Evolutionary conservation across 1,140 invertebrate species (phyloP).

Genomic region (Oppia nitens): DNA sequence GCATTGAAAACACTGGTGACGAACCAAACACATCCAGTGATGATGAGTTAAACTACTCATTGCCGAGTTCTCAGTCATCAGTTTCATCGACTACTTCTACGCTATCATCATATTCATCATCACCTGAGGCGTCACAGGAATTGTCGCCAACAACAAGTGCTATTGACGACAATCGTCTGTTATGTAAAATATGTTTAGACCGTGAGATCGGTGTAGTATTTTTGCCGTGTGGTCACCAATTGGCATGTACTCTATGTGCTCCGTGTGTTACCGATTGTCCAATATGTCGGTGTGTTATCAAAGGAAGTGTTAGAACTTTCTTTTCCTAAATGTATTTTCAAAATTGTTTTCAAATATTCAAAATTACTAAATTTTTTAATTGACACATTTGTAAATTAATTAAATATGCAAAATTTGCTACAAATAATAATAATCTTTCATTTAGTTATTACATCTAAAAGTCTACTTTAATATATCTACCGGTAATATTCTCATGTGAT

Average conservation of each 20-base stretch:
- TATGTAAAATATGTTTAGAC: constrained; percentile 86
- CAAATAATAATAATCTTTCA: too few species aligned
- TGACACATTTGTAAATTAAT: too few species aligned
- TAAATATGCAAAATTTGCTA: too few species aligned
- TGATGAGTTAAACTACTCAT: not conserved
- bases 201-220: constrained; percentile 68
- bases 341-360: too few species aligned
- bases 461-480: too few species aligned
- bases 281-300: constrained; percentile 53
- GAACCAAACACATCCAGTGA: not conserved
- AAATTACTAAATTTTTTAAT: too few species aligned
- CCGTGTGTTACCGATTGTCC: constrained; percentile 57
- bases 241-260: constrained; percentile 66
- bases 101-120: not conserved
- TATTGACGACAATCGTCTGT: not conserved
- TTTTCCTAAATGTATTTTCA: constrained; percentile 41
- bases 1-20: not conserved
- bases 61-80: not conserved
- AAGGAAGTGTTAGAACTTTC: constrained; percentile 54
- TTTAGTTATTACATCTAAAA: too few species aligned
- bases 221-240: constrained; percentile 73
- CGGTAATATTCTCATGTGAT: too few species aligned
- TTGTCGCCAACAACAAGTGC: not conserved
- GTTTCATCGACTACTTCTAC: not conserved
- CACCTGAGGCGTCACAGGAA: not conserved